Conservation (phyloP, 2,113 vertebrate genomes). For the Pitta sordida region DNA sequence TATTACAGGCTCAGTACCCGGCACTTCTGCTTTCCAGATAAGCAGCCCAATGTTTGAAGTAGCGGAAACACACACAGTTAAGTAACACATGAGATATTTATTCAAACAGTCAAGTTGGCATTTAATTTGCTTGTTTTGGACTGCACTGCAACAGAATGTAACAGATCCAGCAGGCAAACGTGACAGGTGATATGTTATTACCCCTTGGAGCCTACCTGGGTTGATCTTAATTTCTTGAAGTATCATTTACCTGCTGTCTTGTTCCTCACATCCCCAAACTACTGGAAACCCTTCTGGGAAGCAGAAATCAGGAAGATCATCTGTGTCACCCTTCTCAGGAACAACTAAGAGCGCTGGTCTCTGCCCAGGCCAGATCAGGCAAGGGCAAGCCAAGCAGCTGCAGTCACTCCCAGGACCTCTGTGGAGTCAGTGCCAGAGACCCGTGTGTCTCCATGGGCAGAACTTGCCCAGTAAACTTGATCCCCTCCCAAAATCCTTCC, state of each 20-base stretch:
- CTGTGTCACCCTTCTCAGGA: not conserved
- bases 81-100: not conserved
- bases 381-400: not conserved
- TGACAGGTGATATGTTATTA: not conserved
- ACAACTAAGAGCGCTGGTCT: not conserved
- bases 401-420: not conserved
- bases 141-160: not conserved
- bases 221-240: not conserved
- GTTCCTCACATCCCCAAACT: not conserved
- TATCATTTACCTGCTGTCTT: not conserved
- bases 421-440: not conserved
- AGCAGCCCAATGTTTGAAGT: not conserved
- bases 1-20: not conserved
- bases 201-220: not conserved
- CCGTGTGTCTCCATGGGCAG: not conserved
- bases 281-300: not conserved
- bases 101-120: not conserved
- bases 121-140: not conserved
- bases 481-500: not conserved
- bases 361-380: not conserved
- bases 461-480: not conserved
- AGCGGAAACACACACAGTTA: not conserved
- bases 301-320: not conserved
- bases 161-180: not conserved
- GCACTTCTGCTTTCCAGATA: conserved; percentile 7